A percentile compares a stretch with the other conserved stretches of the same genome.
Evolutionary conservation across 2,113 vertebrate genomes (phyloP).

Genomic region (Fregata magnificens): DNA sequence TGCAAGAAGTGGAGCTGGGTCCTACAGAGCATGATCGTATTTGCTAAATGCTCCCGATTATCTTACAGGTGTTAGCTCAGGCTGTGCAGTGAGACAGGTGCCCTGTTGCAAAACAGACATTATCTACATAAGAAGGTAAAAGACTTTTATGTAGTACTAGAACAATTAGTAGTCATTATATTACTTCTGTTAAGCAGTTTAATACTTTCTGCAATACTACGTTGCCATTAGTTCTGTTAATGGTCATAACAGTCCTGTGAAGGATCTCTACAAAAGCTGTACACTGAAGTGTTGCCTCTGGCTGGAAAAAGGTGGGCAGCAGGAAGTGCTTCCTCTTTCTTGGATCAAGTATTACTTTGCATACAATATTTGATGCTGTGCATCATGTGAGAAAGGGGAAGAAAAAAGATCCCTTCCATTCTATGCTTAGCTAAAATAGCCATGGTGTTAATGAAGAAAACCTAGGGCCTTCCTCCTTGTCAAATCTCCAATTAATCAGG

Average conservation of each 20-base stretch:
- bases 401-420: not conserved
- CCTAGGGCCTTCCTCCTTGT: not conserved
- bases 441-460: not conserved
- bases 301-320: not conserved
- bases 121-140: not conserved
- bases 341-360: not conserved
- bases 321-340: not conserved
- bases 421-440: not conserved
- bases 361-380: not conserved
- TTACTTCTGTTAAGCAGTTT: not conserved
- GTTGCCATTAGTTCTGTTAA: not conserved
- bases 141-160: not conserved
- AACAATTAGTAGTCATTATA: not conserved
- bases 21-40: accelerated
- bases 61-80: not conserved
- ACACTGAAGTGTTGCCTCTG: not conserved
- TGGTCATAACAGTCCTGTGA: not conserved
- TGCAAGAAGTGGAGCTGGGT: not conserved
- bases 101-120: not conserved
- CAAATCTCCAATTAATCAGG: not conserved
- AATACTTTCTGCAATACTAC: not conserved
- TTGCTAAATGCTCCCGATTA: not conserved
- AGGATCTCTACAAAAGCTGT: not conserved
- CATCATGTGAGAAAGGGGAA: not conserved
- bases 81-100: not conserved